Evolutionary conservation across 2,888 invertebrate species (phyloP), one percentile per base, ranked within the genome.

Genomic region (Bhutanitis thaidina): DNA sequence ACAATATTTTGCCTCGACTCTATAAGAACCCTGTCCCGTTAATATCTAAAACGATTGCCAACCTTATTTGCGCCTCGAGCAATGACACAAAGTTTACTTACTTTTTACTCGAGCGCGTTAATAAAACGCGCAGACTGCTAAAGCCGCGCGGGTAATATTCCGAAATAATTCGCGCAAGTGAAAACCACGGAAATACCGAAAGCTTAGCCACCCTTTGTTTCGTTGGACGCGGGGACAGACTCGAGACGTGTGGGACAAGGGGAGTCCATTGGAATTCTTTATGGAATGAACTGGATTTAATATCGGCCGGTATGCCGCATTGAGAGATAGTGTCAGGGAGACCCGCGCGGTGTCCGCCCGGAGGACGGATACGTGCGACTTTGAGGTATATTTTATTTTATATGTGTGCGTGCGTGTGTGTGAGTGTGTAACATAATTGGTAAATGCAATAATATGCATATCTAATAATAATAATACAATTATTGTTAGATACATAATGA

Each of bases 221-320:
- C 59, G 43, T 53, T 49, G 30, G 44, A 47, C 51, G 41, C 54
- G 57, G 54, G 54, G 53, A 39, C 54, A 30, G 44, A 37, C 44
- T 20, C 40, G 55, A 53, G 41, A 51, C 46, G 25, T 16, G 14
- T 46, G 62, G 65, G 65, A 64, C 63, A 47, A 60, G 61, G 65
- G 58, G 64, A 77, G 74, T 83, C 80, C 80, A 80, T 82, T 76
- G 83, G 83, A 82, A 85, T 85, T 85, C 81, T 79, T 80, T 79
- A 77, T 77, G 76, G 75, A 57, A 59, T 60, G 85, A 78, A 89
- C 85, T 85, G 80, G 87, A 88, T 89, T 89, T 90, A 89, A 89
- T 90, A 90, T 88, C 81, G 74, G 63, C 56, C 61, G 80, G 86
- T 80, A 85, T 85, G 78, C 69, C 71, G 71, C 69, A 67, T 70